Conservation (phyloP, 2,797 vertebrate species). For the Anguilla pacifica region DNA sequence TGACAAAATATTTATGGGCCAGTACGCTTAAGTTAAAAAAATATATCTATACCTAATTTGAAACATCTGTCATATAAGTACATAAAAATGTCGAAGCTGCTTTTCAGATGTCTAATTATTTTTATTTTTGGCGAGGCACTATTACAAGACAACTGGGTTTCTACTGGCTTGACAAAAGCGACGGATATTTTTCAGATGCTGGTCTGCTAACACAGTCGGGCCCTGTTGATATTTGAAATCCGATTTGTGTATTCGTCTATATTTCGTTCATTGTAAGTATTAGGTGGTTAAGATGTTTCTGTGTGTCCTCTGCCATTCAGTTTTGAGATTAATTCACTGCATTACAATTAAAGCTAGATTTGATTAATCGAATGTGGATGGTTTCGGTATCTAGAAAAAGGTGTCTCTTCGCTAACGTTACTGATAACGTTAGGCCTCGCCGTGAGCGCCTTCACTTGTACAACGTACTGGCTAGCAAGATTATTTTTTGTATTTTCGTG, state of each 20-base stretch:
- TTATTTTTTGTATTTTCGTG: not conserved
- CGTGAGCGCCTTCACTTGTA: not conserved
- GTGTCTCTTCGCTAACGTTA: not conserved
- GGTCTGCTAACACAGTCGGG: conserved; percentile 30
- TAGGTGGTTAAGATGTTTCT: not conserved
- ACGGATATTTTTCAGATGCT: not conserved
- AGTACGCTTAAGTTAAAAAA: not conserved
- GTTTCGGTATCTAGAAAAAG: not conserved
- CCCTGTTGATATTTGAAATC: conserved; percentile 48
- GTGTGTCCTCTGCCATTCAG: not conserved
- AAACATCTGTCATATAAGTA: not conserved
- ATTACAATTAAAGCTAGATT: not conserved
- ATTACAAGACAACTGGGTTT: conserved; percentile 21
- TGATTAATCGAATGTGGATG: not conserved
- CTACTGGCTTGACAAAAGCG: conserved; percentile 27
- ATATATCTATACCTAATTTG: no score
- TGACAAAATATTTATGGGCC: not conserved
- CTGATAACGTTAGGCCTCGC: conserved; percentile 49
- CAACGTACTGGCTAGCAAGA: not conserved
- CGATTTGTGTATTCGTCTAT: conserved; percentile 40
- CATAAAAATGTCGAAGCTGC: no score
- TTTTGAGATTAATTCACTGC: not conserved
- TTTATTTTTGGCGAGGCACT: conserved; percentile 22
- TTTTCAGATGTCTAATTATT: not conserved
- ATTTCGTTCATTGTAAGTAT: conserved; percentile 54